Evolutionary conservation across 2,113 vertebrate species (phyloP).

Genomic region (Syngnathoides biaculeatus): DNA sequence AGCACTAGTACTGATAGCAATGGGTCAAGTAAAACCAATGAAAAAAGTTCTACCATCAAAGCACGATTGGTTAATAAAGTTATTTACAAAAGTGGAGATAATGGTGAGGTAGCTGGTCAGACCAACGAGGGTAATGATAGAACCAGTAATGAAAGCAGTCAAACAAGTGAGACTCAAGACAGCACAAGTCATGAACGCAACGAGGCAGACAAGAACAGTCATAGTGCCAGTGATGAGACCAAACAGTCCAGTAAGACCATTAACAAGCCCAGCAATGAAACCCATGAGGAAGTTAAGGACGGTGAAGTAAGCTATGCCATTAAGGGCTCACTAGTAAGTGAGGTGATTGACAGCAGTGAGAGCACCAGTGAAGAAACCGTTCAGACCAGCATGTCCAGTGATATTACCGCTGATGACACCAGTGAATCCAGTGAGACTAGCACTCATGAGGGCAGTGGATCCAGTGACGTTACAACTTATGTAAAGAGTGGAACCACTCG

Average conservation of each 20-base stretch:
- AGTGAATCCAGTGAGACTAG: slow-evolving; percentile 10
- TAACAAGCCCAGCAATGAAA: slow-evolving; percentile 34
- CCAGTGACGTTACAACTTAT: slow-evolving; percentile 39
- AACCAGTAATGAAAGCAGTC: slow-evolving; percentile 14
- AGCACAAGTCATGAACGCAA: slow-evolving; percentile 39
- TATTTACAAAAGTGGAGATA: background rate
- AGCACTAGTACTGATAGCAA: slow-evolving; percentile 46
- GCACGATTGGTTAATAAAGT: background rate
- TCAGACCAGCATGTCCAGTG: background rate
- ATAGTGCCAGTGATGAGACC: background rate
- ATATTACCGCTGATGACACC: slow-evolving; percentile 10
- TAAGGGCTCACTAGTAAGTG: background rate
- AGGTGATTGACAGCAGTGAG: slow-evolving; percentile 2
- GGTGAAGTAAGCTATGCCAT: background rate
- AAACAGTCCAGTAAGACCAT: slow-evolving; percentile 22
- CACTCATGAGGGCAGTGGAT: slow-evolving; percentile 16
- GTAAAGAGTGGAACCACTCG: slow-evolving; percentile 27
- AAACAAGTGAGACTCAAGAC: slow-evolving; percentile 27
- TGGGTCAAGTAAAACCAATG: slow-evolving; percentile 40
- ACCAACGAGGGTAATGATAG: background rate
- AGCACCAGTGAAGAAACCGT: slow-evolving; percentile 5
- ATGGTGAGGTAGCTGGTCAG: background rate
- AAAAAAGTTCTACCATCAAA: background rate
- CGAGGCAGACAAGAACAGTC: background rate
- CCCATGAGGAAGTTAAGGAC: background rate